Evolutionary conservation across 2,888 invertebrate genomes (phyloP), one percentile per base, ranked within the genome.

Genomic region (Pachydiplax longipennis): DNA sequence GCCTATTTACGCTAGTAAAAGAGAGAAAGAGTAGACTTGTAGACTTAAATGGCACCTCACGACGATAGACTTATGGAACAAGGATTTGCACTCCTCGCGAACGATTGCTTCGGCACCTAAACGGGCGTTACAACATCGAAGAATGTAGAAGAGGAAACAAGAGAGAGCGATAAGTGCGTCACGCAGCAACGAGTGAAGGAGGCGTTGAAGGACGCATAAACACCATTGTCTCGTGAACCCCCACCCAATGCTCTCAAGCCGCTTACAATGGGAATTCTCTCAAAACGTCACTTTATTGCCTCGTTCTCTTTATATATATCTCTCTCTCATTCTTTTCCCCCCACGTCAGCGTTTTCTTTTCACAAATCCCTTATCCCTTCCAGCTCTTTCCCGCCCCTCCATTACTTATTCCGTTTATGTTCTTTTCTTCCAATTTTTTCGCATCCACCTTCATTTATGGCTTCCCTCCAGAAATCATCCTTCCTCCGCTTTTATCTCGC

Each of bases 161-260:
- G 15, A 53, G 81, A 81, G n/a, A 35, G 83, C 25, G 35, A n/a
- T 48, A 25, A 81, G 40, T 83, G 53, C 53, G 25, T 53, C 4
- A 15, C 12, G 83, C 18, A 53, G 53, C 18, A 35, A 15, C 18
- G 31, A 83, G 83, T 4, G 48, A 25, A 48, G 48, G 25, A 31
- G 31, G 58, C 25, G 58, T 13, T 53, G 15, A 58, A 83, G 58
- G 12, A 18, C 2, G 58, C 31, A 35, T 58, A 58, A 83, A 83
- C 53, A 58, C 83, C 35, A 83, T 83, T 83, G 48, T 25, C 83
- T 83, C 83, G 31, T 31, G 53, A 31, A 83, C 83, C 83, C 58
- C 35, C 53, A 8, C 53, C 22, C 83, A 3, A 18, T 6, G 10
- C 0, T n/a, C n/a, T n/a, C n/a, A 18, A 53, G 53, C 83, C 31